phyloP scores from a whole-genome alignment of 2,113 vertebrate genomes.

The Atherinomorus stipes region DNA sequence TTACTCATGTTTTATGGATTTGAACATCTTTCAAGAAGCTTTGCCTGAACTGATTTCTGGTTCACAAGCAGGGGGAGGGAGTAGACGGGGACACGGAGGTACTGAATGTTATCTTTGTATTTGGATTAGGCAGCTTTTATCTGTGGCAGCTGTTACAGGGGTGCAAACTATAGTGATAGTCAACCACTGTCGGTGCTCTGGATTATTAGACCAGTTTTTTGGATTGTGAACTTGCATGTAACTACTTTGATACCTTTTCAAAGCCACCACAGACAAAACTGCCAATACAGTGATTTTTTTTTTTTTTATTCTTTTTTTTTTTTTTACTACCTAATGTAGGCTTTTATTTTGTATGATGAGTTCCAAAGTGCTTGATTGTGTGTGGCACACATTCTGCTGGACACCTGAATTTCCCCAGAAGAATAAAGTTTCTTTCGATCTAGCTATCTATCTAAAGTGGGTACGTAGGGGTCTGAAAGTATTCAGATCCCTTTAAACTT shows the following conservation, averaged over 20 bases:
- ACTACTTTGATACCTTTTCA: not conserved
- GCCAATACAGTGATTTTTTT: no score
- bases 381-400: no score
- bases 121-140: not conserved
- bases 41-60: not conserved
- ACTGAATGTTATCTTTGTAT: not conserved
- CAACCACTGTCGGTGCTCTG: not conserved
- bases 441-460: no score
- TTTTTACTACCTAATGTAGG: no score
- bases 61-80: not conserved
- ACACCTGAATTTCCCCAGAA: no score
- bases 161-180: not conserved
- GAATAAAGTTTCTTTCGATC: no score
- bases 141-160: not conserved
- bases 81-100: not conserved
- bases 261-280: no score
- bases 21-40: not conserved
- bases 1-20: not conserved
- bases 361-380: no score
- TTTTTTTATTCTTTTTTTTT: no score
- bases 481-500: no score
- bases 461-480: no score
- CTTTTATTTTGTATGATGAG: no score
- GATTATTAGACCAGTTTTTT: not conserved
- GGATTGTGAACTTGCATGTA: not conserved